Evolutionary conservation across 1,140 invertebrate species (phyloP).

Genomic region (Drosophila hydei): DNA sequence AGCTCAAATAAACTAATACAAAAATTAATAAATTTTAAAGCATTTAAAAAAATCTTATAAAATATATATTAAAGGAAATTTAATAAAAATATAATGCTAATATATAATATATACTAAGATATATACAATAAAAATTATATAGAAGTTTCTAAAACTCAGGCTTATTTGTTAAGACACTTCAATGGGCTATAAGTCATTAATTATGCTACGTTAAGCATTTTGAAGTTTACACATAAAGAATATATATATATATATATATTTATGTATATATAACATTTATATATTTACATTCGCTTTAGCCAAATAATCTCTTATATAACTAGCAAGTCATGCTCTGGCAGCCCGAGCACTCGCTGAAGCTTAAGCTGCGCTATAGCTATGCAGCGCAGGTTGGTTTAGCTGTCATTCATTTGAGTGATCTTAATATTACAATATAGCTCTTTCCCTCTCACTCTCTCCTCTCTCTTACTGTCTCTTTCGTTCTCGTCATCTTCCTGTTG

Average conservation of each 20-base stretch:
- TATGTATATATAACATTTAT: too few relatives aligned
- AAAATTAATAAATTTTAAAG: too few relatives aligned
- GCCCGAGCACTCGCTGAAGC: background rate
- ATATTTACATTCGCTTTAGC: too few relatives aligned
- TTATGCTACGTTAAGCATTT: background rate
- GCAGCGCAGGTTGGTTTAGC: constrained; percentile 4
- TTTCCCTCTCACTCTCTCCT: background rate
- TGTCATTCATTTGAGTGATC: constrained; percentile 18
- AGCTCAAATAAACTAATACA: too few relatives aligned
- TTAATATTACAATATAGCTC: background rate
- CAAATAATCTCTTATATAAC: constrained; percentile 17
- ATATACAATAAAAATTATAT: too few relatives aligned
- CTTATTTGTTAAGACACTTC: background rate
- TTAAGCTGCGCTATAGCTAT: background rate
- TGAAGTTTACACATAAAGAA: background rate
- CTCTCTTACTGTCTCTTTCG: background rate
- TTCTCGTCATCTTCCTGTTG: background rate
- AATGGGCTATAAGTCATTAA: background rate
- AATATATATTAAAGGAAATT: too few relatives aligned
- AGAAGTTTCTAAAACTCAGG: too few relatives aligned
- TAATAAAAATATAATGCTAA: too few relatives aligned
- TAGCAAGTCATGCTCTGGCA: constrained; percentile 15
- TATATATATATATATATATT: background rate
- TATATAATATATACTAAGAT: too few relatives aligned
- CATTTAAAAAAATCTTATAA: too few relatives aligned